Evolutionary conservation across 2,113 vertebrate species (phyloP).

Genomic region (Irena cyanogastra): DNA sequence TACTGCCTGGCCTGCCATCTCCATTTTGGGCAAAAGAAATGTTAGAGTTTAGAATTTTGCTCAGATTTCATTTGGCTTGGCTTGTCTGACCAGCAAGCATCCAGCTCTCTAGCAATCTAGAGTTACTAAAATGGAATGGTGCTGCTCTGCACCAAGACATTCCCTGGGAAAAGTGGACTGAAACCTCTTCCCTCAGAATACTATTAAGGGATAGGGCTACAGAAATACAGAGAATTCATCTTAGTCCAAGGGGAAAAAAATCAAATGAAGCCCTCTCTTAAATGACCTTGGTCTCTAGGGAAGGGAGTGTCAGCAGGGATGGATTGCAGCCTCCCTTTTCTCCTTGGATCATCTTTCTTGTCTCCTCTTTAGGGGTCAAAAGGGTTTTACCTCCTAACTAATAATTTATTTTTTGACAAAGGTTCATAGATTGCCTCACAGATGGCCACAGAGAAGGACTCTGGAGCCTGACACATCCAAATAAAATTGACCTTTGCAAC

Average conservation of each 20-base stretch:
- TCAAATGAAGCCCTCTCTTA: background rate
- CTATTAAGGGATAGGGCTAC: background rate
- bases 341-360: background rate
- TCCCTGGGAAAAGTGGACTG: background rate
- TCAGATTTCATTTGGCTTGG: background rate
- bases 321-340: background rate
- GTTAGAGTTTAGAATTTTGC: background rate
- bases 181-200: background rate
- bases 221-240: background rate
- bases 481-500: background rate
- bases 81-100: background rate
- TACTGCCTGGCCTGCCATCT: background rate
- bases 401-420: background rate
- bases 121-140: background rate
- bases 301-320: background rate
- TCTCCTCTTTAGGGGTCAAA: background rate
- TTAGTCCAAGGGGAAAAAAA: background rate
- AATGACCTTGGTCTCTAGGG: background rate
- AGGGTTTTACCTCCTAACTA: background rate
- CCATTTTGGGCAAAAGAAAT: background rate
- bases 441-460: accelerated
- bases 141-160: background rate
- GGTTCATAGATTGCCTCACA: background rate
- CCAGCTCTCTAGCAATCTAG: accelerated
- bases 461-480: background rate